A percentile compares a stretch with the other conserved stretches of the same genome.
Evolutionary conservation across 2,888 invertebrate genomes (phyloP).

Genomic region (Agrochola litura): DNA sequence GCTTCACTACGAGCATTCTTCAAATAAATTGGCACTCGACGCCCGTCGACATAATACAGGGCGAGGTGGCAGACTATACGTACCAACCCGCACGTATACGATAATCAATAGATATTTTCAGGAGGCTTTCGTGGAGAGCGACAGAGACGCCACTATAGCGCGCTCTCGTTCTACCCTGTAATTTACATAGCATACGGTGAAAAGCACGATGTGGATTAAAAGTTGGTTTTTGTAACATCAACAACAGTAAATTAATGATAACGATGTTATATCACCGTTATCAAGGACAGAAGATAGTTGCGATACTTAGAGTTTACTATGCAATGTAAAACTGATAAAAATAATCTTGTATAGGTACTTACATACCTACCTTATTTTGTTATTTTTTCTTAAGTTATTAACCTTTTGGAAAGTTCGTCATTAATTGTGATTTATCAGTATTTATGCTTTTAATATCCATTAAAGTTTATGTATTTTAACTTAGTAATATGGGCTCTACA

Average conservation of each 20-base stretch:
- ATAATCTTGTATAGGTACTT: constrained; percentile 1
- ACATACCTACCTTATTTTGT: not conserved
- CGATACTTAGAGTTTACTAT: constrained; percentile 28
- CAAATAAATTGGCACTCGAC: constrained; percentile 89
- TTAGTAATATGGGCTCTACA: not conserved
- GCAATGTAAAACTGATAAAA: constrained; percentile 34
- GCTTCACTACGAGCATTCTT: constrained; percentile 79
- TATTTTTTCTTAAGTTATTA: not conserved
- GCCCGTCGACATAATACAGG: constrained; percentile 84
- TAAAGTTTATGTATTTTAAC: not conserved
- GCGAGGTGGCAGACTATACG: constrained; percentile 83
- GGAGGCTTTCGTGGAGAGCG: constrained; percentile 88
- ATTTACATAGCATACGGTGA: constrained; percentile 81
- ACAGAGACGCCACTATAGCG: constrained; percentile 78
- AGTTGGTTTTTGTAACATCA: constrained; percentile 44
- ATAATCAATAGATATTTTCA: constrained; percentile 91
- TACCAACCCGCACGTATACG: constrained; percentile 86
- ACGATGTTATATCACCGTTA: constrained; percentile 38
- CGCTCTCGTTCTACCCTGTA: constrained; percentile 84
- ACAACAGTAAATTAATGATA: constrained; percentile 45
- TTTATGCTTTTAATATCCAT: not conserved
- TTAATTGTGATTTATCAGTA: not conserved
- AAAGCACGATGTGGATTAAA: constrained; percentile 70
- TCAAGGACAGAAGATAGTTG: constrained; percentile 37
- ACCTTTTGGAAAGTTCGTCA: not conserved